Base-by-base conservation (phyloP, 2,888 invertebrate genomes). In the Petrolisthes manimaculis region DNA sequence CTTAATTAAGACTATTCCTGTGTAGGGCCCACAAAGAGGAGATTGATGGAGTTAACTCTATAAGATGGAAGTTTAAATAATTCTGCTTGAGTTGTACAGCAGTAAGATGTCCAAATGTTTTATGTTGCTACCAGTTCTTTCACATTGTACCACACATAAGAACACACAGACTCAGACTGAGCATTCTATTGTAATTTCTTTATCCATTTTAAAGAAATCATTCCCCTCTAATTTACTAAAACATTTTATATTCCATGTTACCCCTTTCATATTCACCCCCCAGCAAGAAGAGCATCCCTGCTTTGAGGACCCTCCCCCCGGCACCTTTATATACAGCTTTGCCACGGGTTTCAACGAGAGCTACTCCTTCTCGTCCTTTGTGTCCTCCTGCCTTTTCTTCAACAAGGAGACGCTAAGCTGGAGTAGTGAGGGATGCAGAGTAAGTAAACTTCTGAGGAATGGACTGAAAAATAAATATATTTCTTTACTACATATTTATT, bases 371-470 rank as follows among this genome's bases (percentile, higher is more conserved):
- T 90, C 92, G 51, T 92, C 92, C 6, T 92, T 92, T 89, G 92
- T 92, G 53, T 92, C 93, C 4, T 92, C 92, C 5, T 93, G 93
- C 91, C 92, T 92, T 85, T 93, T 92, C 89, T 92, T 92, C 88
- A 91, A 93, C 77, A 92, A 92, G 56, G 91, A 91, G 9, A 89
- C 84, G 0, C 91, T 92, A 5, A 91, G 91, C 3, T 92, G 92
- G 92, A 91, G 92, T 21, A 92, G 92, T 67, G 92, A 92, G 24
- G 93, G 93, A 5, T 92, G 92, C 81, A 91, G 89, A 88, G 92
- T 92, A 86, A 91, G 91, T 53, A 18, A 24, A 18, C n/a, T 75
- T 75, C 18, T 37, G 37, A 9, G n/a, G 37, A 3, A n/a, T 74
- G 54, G 61, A 3, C 9, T 9, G 61, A 61, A 61, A 61, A 61